Evolutionary conservation across 2,797 vertebrate species (phyloP), one percentile per base, ranked within the genome.

Genomic region (Melanotaenia boesemani): DNA sequence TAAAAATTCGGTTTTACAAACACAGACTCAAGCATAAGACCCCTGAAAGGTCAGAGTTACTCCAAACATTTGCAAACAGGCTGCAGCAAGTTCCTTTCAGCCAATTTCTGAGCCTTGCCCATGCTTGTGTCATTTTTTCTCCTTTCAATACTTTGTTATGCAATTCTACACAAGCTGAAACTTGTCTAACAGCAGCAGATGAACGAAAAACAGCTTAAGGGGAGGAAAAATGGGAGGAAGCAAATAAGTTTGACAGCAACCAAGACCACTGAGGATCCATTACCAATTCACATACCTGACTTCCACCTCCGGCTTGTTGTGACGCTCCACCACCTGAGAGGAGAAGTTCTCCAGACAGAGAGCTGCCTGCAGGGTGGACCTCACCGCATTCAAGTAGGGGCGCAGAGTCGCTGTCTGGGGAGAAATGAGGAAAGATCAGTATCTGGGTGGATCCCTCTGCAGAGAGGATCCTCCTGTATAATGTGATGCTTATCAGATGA

Each of bases 321-420:
- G 98, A 54, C 98, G 93, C 86, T 99, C 98, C 88, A 99, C 98
- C 78, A 99, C 98, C 88, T 99, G 98, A 74, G 98, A 99, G 74
- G 98, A 99, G 93, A 99, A 99, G 90, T 99, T 99, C 93, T 99
- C 98, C 94, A 99, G 90, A 88, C 98, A 99, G 77, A 99, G 94
- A 52, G 98, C 97, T 1, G 98, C 98, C 94, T 99, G 97, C 91
- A 99, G 86, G 11, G 98, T 99, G 88, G 98, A 96, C 79, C 95
- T 96, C 88, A 99, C 98, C 67, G 98, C 97, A 82, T 97, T 98
- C 91, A 99, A 89, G 93, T 99, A 99, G 69, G 98, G 98, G 83
- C 98, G 97, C 80, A 99, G 95, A 86, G 98, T 99, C 71, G 98
- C 97, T 80, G 97, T 97, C 97, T 98, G 86, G 6, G 65, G 77